phyloP scores from a whole-genome alignment of 2,888 invertebrate genomes.

The Tiliacea citrago region DNA sequence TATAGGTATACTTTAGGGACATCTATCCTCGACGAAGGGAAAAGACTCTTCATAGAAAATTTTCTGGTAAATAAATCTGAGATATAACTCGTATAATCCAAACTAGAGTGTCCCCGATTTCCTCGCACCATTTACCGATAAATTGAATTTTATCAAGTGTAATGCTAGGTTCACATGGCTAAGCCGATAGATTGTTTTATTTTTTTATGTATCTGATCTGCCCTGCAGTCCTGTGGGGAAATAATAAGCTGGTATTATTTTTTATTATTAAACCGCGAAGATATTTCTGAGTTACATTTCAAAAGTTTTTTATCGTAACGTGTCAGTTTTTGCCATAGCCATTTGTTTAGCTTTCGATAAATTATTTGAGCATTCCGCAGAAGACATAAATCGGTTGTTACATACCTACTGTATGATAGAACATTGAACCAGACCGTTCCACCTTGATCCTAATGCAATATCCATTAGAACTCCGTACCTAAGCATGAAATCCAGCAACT shows the following conservation, averaged over 20 bases:
- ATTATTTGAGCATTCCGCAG: neutral
- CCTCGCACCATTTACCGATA: slow-evolving; percentile 45
- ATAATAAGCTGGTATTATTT: neutral
- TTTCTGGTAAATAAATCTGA: slow-evolving; percentile 30
- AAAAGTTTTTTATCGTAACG: neutral
- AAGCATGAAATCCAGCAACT: slow-evolving; percentile 28
- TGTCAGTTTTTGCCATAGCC: neutral
- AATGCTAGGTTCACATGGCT: slow-evolving; percentile 21
- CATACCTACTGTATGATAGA: neutral
- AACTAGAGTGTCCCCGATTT: slow-evolving; percentile 44
- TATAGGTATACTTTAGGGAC: neutral
- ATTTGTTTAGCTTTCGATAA: neutral
- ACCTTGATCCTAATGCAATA: neutral
- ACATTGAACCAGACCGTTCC: no score
- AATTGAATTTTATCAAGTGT: slow-evolving; percentile 45
- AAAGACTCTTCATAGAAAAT: slow-evolving; percentile 21
- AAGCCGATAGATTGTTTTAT: no score
- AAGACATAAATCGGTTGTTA: neutral
- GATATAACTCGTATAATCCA: slow-evolving; percentile 31
- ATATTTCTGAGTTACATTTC: neutral
- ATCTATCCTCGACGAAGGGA: slow-evolving; percentile 4
- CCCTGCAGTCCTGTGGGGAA: neutral
- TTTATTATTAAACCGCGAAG: neutral
- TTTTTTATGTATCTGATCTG: neutral
- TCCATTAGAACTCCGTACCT: neutral